Conservation (phyloP, 2,113 vertebrate species). For the Clarias gariepinus region DNA sequence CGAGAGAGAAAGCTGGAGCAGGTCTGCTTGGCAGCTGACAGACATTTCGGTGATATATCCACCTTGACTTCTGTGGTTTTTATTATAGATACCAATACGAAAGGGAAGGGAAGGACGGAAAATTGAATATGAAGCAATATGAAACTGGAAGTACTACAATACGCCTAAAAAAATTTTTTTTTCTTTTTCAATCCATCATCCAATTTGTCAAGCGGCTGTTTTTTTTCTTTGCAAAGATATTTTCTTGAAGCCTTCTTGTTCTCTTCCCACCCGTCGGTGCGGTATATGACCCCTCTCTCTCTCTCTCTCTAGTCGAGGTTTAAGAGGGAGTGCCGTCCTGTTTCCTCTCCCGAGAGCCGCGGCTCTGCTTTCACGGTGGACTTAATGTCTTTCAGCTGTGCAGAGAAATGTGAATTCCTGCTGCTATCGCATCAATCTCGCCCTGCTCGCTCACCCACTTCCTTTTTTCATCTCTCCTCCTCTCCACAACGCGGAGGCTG, state of each 20-base stretch:
- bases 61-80: background rate
- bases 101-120: background rate
- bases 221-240: background rate
- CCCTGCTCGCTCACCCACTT: slow-evolving; percentile 25
- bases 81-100: background rate
- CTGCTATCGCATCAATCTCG: slow-evolving; percentile 50
- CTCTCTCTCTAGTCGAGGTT: background rate
- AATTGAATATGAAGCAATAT: background rate
- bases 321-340: slow-evolving; percentile 14
- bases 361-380: slow-evolving; percentile 40
- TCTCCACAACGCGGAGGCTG: slow-evolving; percentile 11
- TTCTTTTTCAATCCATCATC: background rate
- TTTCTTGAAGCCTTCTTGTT: background rate
- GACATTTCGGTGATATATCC: background rate
- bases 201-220: background rate
- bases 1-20: background rate
- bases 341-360: slow-evolving; percentile 50
- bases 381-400: slow-evolving; percentile 60
- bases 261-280: background rate
- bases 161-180: background rate
- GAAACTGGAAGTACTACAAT: background rate
- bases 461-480: slow-evolving; percentile 4
- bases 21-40: background rate
- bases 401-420: slow-evolving; percentile 53
- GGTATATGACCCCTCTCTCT: slow-evolving; percentile 38